Base-by-base conservation (phyloP, 2,113 vertebrate genomes). In the Charadrius vociferus region DNA sequence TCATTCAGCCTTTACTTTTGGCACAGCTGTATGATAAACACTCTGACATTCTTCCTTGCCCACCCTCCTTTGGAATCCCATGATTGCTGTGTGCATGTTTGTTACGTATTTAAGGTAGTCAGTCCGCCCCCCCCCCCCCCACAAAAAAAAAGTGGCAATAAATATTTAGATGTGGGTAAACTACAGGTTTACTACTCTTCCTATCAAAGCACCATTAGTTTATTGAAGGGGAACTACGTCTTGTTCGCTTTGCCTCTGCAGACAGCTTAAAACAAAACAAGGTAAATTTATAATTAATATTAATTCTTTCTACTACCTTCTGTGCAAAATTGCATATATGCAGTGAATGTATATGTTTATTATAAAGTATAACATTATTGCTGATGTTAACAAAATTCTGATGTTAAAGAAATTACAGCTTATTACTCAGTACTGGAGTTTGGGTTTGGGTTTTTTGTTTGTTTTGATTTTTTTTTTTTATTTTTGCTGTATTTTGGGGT, bases 21-120 rank as follows among this genome's bases (percentile, higher is more conserved):
- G 98, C 98, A 99, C 99, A 99, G 98, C 98, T 99, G 98, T 98
- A 98, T 98, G 97, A 99, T 99, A 99, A 99, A 99, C 98, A 98
- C 98, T 97, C 96, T 96, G 96, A 98, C 97, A 98, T 97, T 98
- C 93, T 98, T 98, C 83, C 93, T 94, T 93, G 85, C 94, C 94
- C 95, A 88, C 93, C 84, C 91, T 88, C 78, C 95, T 95, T 81
- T 96, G 90, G 96, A 98, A 98, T 98, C 95, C 85, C 95, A 93
- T 92, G 78, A 95, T 81, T 94, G 79, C 83, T 84, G 62, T 81
- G 52, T 85, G 66, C 81, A 87, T 82, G 95, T 82, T 90, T 87
- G 74, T 97, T 97, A 94, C 73, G 15, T 82, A 88, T 86, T 89
- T 91, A 91, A 90, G 62, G 55, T 81, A 45, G 62, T 29, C 32